Evolutionary conservation across 2,888 invertebrate genomes (phyloP).

Genomic region (Siphlonurus alternatus): DNA sequence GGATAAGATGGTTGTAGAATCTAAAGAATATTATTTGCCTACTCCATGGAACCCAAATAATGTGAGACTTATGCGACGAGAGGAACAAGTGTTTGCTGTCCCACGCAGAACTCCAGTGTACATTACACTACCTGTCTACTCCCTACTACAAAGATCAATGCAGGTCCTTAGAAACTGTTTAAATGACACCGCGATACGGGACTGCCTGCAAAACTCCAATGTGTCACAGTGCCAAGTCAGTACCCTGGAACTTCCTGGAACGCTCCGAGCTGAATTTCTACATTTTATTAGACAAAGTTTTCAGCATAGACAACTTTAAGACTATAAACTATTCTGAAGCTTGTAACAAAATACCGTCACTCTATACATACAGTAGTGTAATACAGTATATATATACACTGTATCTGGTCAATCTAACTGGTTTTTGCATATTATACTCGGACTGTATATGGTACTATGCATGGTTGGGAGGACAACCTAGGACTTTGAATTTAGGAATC

Average conservation of each 20-base stretch:
- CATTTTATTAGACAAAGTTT: background rate
- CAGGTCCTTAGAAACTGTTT: slow-evolving; percentile 26
- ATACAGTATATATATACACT: too few relatives aligned
- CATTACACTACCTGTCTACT: slow-evolving; percentile 34
- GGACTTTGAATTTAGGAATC: too few relatives aligned
- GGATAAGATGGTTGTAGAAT: slow-evolving; percentile 43
- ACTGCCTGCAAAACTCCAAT: background rate
- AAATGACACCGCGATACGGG: background rate
- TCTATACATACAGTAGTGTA: too few relatives aligned
- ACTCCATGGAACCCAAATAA: slow-evolving; percentile 16
- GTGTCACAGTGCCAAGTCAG: background rate
- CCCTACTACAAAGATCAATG: slow-evolving; percentile 30
- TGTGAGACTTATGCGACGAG: slow-evolving; percentile 13
- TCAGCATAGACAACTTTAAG: too few relatives aligned
- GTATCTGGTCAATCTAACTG: too few relatives aligned
- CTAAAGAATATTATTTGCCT: slow-evolving; percentile 32
- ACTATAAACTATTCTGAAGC: too few relatives aligned
- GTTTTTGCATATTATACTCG: too few relatives aligned
- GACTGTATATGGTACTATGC: too few relatives aligned
- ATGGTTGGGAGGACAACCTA: too few relatives aligned
- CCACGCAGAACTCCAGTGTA: slow-evolving; percentile 25
- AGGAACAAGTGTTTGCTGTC: slow-evolving; percentile 23
- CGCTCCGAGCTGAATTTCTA: background rate
- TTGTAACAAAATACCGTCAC: too few relatives aligned
- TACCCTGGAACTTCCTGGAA: background rate